These are phyloP conservation scores for Helicorthomorpha holstii DNA, from an alignment of 1,140 invertebrate genomes.

Conservation along the genomic window DNA sequence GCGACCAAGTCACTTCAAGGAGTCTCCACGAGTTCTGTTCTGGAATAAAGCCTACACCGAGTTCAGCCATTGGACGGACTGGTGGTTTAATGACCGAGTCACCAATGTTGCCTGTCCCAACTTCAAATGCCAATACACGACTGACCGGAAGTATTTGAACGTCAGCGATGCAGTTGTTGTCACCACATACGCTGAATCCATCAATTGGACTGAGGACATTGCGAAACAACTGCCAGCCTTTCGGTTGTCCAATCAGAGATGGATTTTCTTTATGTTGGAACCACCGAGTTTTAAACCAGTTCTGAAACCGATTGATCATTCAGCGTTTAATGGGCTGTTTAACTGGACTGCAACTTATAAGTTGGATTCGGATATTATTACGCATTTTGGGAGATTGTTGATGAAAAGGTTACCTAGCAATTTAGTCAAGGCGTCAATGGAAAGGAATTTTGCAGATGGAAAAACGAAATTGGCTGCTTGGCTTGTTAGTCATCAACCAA, in stretches of 20 bases:
- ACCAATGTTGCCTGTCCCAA: neutral
- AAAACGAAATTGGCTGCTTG: slow-evolving; percentile 28
- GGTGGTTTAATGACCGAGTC: neutral
- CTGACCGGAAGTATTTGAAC: slow-evolving; percentile 8
- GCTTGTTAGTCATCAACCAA: slow-evolving; percentile 31
- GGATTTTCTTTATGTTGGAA: slow-evolving; percentile 43
- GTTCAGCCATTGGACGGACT: neutral
- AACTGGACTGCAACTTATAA: slow-evolving; percentile 32
- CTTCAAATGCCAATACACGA: neutral
- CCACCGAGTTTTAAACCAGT: slow-evolving; percentile 23
- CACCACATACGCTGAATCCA: slow-evolving; percentile 30
- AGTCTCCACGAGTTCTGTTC: neutral
- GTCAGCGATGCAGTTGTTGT: slow-evolving; percentile 36
- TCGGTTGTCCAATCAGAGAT: slow-evolving; percentile 30
- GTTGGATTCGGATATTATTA: slow-evolving; percentile 20
- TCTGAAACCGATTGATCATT: slow-evolving; percentile 11
- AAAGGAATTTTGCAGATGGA: slow-evolving; percentile 8
- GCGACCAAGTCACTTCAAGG: neutral
- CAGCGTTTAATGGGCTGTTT: slow-evolving; percentile 16
- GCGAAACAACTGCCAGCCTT: slow-evolving; percentile 20
- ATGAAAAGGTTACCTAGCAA: neutral
- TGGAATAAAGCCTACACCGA: neutral
- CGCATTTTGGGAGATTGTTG: slow-evolving; percentile 16
- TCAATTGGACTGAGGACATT: neutral
- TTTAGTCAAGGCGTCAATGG: neutral